These are phyloP conservation scores for Andrena haemorrhoa DNA, from an alignment of 2,888 invertebrate genomes.

Conservation along the genomic window DNA sequence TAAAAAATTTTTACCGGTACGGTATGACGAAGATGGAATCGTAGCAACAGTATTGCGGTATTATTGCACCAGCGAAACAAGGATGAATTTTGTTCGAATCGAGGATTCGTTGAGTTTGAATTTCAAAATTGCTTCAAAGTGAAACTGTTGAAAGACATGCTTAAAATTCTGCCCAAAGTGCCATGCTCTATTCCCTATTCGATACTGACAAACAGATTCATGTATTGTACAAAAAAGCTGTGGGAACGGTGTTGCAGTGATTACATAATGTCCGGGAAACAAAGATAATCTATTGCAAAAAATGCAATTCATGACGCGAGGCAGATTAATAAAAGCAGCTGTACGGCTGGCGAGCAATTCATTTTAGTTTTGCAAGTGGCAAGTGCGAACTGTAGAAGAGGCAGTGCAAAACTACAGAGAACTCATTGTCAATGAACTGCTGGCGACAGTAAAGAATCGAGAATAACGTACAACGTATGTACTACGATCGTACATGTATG, in stretches of 20 bases:
- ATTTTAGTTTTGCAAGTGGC: slow-evolving; percentile 4
- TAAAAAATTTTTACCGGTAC: neutral
- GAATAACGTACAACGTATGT: slow-evolving; percentile 21
- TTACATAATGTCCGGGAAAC: slow-evolving; percentile 48
- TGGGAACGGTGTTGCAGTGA: neutral
- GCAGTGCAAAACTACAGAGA: neutral
- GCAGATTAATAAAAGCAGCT: slow-evolving; percentile 17
- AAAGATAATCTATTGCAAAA: slow-evolving; percentile 8
- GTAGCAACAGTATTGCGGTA: too few species aligned
- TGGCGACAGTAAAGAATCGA: slow-evolving; percentile 15
- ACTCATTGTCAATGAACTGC: neutral
- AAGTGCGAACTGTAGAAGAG: neutral
- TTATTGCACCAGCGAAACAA: too few species aligned
- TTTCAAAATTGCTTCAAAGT: neutral
- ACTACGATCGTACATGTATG: neutral
- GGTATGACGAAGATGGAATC: too few species aligned
- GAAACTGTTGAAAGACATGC: too few species aligned
- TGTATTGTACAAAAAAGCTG: neutral
- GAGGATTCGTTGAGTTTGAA: neutral
- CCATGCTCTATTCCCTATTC: neutral
- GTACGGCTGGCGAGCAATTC: neutral
- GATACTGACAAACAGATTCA: neutral
- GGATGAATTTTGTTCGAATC: too few species aligned
- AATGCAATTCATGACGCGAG: slow-evolving; percentile 26
- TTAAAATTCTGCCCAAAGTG: too few species aligned